Conservation (phyloP, 2,113 vertebrate genomes). For the Pardalotus punctatus region DNA sequence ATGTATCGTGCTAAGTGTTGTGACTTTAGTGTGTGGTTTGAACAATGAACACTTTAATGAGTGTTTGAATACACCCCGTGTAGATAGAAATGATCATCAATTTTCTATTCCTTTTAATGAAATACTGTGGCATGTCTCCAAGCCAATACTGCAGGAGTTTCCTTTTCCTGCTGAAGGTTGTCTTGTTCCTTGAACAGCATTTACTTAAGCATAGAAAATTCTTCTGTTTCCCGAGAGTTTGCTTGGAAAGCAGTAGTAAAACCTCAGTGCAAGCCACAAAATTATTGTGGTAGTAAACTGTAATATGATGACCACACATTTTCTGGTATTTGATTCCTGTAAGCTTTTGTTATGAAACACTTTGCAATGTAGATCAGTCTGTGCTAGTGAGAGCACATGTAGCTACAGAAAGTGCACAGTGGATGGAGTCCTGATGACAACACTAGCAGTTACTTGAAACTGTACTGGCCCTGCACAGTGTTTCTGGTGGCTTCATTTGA, state of each 20-base stretch:
- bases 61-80: neutral
- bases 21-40: neutral
- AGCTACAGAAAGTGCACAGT: neutral
- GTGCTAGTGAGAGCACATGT: neutral
- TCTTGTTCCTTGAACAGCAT: neutral
- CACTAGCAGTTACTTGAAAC: neutral
- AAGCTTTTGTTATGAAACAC: neutral
- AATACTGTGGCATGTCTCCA: neutral
- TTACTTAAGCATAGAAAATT: neutral
- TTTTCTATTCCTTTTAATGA: neutral
- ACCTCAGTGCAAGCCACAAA: neutral
- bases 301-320: neutral
- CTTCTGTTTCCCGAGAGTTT: neutral
- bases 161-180: neutral
- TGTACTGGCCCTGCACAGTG: neutral
- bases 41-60: neutral
- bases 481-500: neutral
- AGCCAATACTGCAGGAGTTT: neutral
- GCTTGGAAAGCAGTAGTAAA: constrained; percentile 3
- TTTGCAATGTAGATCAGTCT: neutral
- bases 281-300: neutral
- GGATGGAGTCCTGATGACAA: neutral
- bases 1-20: neutral
- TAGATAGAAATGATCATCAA: neutral
- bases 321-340: neutral